phyloP scores from a whole-genome alignment of 2,797 vertebrate species.

The Platyrinchus mystaceus region DNA sequence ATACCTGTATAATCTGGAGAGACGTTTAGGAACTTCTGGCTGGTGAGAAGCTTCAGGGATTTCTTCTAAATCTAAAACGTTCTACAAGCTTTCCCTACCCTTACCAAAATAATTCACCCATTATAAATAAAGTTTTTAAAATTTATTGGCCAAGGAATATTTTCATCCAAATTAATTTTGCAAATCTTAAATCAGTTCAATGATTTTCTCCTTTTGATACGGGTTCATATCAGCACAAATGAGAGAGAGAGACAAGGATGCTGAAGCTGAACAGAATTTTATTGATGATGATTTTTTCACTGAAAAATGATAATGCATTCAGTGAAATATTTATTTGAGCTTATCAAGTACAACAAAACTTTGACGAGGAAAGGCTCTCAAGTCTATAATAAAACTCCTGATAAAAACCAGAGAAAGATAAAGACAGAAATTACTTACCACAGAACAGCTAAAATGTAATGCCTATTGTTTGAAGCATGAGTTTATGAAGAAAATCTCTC shows the following conservation, averaged over 20 bases:
- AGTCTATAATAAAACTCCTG: background rate
- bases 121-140: background rate
- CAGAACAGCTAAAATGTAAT: background rate
- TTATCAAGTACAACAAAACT: background rate
- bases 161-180: background rate
- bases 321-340: background rate
- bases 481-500: background rate
- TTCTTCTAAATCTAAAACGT: background rate
- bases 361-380: background rate
- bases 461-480: background rate
- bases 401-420: background rate
- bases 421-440: background rate
- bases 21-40: background rate
- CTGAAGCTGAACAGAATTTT: background rate
- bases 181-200: background rate
- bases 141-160: background rate
- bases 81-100: background rate
- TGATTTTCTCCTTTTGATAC: background rate
- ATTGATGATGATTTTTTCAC: background rate
- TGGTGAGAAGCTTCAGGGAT: background rate
- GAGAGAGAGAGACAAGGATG: background rate
- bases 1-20: background rate
- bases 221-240: background rate
- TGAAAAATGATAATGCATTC: background rate
- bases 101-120: background rate